Conservation (phyloP, 2,888 invertebrate species). For the Aethes cnicana region DNA sequence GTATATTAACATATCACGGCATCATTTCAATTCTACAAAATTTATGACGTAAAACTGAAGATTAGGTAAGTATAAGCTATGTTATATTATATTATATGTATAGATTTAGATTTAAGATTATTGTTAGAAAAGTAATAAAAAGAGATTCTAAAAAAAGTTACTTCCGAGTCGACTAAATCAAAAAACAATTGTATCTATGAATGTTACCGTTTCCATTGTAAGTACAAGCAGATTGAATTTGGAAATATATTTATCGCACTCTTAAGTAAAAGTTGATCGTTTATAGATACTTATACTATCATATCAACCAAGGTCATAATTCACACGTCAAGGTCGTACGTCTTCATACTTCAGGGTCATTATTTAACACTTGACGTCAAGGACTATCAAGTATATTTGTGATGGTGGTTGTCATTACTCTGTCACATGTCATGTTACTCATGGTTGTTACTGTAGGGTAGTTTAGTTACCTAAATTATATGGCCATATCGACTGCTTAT, state of each 20-base stretch:
- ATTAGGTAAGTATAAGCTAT: background rate
- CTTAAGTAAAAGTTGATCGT: too few species aligned
- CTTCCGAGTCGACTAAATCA: background rate
- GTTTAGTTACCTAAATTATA: constrained; percentile 13
- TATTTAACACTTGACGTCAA: background rate
- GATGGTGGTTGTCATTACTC: constrained; percentile 53
- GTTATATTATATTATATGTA: too few species aligned
- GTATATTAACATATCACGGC: constrained; percentile 54
- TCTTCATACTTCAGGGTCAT: background rate
- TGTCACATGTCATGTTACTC: constrained; percentile 48
- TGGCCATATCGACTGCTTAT: constrained; percentile 56
- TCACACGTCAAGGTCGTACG: background rate
- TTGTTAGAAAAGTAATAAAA: constrained; percentile 13
- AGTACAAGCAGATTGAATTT: background rate
- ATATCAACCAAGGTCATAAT: background rate
- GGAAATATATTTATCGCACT: background rate
- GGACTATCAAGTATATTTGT: too few species aligned
- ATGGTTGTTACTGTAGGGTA: constrained; percentile 54
- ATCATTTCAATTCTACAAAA: constrained; percentile 6
- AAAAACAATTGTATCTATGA: constrained; percentile 1
- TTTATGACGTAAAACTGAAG: background rate
- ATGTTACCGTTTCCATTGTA: constrained; percentile 7
- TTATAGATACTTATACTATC: too few species aligned
- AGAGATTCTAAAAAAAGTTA: constrained; percentile 31
- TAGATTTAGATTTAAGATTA: constrained; percentile 6